Evolutionary conservation across 2,113 vertebrate genomes (phyloP), one percentile per base, ranked within the genome.

Genomic region (Natator depressus): DNA sequence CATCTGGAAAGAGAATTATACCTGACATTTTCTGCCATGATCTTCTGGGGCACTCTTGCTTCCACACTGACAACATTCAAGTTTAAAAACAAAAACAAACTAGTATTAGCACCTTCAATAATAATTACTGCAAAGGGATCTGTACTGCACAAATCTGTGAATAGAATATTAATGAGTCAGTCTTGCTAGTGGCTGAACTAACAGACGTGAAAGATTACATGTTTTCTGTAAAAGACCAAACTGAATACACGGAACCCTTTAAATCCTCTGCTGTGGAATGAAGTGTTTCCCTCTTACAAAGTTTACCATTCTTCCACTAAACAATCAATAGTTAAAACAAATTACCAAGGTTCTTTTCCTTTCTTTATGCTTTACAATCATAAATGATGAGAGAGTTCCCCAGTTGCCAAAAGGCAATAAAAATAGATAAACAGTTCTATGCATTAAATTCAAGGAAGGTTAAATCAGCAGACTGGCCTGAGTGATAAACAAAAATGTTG

Each of bases 1-100:
- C 96, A 97, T 97, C 98, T 98, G 97, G 96, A 97, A 96, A 90
- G 87, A 95, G 93, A 98, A 98, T 98, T 97, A 98, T 69, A 98
- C 94, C 96, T 85, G 79, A 95, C 53, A 53, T 42, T 85, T 93
- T 84, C 95, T 95, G 94, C 97, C 24, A 2, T 80, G 84, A 97
- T 94, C 95, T 89, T 97, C 51, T 88, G 95, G 84, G 92, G 76
- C 54, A 93, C 53, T 95, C 86, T 59, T 94, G 80, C 90, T 96
- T 94, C 65, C 57, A 93, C 80, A 94, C 19, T 86, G 82, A 49
- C 72, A 94, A 89, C 4, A 25, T 59, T 84, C 84, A 87, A 50
- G 49, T 93, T 49, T 86, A 49, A 50, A 35, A 25, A 22, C 42
- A 20, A 11, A 11, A 90, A 91, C 94, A 93, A 90, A 46, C 16